Evolutionary conservation across 2,888 invertebrate species (phyloP), one percentile per base, ranked within the genome.

Genomic region (Lymantria dispar): DNA sequence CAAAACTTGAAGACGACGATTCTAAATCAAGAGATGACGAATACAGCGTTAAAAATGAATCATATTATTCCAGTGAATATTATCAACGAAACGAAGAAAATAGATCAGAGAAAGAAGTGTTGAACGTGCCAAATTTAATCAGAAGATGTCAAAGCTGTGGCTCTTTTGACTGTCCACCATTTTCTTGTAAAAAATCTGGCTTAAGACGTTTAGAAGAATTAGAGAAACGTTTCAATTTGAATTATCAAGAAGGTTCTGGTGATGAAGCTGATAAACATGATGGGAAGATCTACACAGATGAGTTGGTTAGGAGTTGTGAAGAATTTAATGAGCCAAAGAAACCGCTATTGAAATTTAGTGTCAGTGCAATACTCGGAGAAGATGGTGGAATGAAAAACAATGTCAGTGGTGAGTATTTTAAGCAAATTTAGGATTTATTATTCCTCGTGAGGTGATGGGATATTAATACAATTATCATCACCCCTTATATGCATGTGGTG

Each of bases 261-360:
- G 89, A 91, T 47, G 89, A 88, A 29, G 78, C 58, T 0, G 85
- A 78, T 0, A 76, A 71, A 13, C 48, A 61, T 22, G 81, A 80
- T 7, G 77, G 71, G 8, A 79, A 75, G 36, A 61, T 60, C 14
- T 80, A 69, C 33, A 87, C 90, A 0, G 91, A 89, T 11, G 91
- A 91, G 1, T 67, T 89, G 63, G 88, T 90, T 38, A 75, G 87
- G 56, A 83, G 62, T 58, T 86, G 87, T 72, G 90, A 90, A 12
- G 85, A 88, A 30, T 85, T 76, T 52, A 73, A 53, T 29, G 85
- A 86, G 55, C 92, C 87, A 71, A 89, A 87, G 56, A 96, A 96
- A 73, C 97, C 97, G 14, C 93, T 96, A 76, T 92, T 97, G 70
- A 97, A 97, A 86, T 98, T 98, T 87, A 97, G 97, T 94, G 97